Evolutionary conservation across 2,113 vertebrate species (phyloP), one percentile per base, ranked within the genome.

Genomic region (Xyliphius kryptos): DNA sequence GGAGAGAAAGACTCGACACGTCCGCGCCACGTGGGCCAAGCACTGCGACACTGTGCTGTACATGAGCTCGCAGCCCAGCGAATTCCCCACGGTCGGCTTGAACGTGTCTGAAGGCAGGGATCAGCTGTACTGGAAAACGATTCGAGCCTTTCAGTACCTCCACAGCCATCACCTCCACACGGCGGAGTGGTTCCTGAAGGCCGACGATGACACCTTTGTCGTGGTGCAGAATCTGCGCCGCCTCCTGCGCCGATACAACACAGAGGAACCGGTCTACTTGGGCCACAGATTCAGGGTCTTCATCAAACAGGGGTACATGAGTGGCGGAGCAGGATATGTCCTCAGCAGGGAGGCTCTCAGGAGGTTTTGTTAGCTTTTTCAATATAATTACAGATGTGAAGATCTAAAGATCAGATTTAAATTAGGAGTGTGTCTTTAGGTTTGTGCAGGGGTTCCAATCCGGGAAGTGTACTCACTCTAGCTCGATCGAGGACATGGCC

Each of bases 181-280:
- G 3, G 86, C 85, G 0, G 83, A 89, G 26, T 89, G 87, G 86
- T 88, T 89, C 76, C 72, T 89, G 48, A 90, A 90, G 56, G 87
- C 83, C 0, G 87, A 86, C 1, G 83, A 88, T 0, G 88, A 88
- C 75, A 86, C 70, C 0, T 87, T 70, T 1, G 76, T 88, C 19
- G 78, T 88, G 60, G 58, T 87, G 66, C 85, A 87, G 72, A 90
- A 87, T 78, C 79, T 90, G 64, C 79, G 82, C 8, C 82, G 81
- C 86, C 61, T 89, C 20, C 82, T 89, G n/a, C 79, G 82, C 56
- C 50, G 79, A 52, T 72, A 81, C 70, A 76, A 76, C 21, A 63
- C 87, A 0, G 61, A 82, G 1, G 61, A 78, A 66, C 76, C 89
- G n/a, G 10, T 91, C 26, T 89, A 87, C 52, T 80, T 89, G 5